phyloP scores from a whole-genome alignment of 2,797 vertebrate genomes.

The Cuniculus paca region DNA sequence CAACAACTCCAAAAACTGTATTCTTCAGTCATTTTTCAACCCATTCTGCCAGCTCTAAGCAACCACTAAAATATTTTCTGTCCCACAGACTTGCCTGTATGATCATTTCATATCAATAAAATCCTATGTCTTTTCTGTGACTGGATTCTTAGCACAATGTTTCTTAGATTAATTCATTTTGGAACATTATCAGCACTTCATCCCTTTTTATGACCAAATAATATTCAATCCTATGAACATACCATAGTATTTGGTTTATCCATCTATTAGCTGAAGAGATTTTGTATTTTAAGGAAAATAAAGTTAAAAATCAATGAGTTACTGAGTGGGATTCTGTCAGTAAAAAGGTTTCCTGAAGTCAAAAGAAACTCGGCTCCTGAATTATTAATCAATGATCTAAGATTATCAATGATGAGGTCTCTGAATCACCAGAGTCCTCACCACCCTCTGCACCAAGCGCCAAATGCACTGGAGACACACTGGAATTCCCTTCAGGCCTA shows the following conservation, averaged over 20 bases:
- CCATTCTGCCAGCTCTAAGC: not conserved
- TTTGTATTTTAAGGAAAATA: slow-evolving; percentile 12
- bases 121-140: not conserved
- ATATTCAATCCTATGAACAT: not conserved
- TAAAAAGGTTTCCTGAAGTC: not conserved
- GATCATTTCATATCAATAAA: not conserved
- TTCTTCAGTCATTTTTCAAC: not conserved
- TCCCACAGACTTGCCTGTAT: not conserved
- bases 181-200: not conserved
- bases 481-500: not conserved
- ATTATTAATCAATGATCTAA: not conserved
- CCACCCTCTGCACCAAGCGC: not conserved
- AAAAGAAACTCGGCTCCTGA: not conserved
- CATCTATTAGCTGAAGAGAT: not conserved
- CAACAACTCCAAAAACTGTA: not conserved
- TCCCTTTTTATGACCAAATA: not conserved
- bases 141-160: not conserved
- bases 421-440: not conserved
- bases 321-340: not conserved
- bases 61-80: not conserved
- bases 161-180: not conserved
- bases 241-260: not conserved
- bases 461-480: not conserved
- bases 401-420: not conserved
- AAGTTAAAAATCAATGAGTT: slow-evolving; percentile 17